These are phyloP conservation scores for Coremacera marginata DNA, from an alignment of 2,888 invertebrate genomes.

Conservation along the genomic window DNA sequence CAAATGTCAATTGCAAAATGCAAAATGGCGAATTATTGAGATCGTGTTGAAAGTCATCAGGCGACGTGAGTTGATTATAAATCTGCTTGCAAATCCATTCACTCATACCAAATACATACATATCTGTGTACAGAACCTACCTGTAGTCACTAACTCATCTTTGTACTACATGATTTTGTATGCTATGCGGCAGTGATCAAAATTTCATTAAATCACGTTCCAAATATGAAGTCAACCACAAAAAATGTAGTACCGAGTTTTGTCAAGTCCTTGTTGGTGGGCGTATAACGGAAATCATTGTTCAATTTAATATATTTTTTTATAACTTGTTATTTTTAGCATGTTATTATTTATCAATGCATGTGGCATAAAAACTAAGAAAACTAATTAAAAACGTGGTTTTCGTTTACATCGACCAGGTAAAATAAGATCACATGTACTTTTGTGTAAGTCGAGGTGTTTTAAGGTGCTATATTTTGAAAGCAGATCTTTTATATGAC, in stretches of 20 bases:
- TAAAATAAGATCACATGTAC: no score
- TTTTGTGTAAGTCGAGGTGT: no score
- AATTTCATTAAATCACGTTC: slow-evolving; percentile 32
- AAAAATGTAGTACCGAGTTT: background rate
- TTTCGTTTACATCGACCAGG: no score
- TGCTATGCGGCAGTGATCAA: slow-evolving; percentile 9
- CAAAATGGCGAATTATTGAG: slow-evolving; percentile 37
- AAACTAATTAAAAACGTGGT: no score
- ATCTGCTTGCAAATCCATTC: slow-evolving; percentile 28
- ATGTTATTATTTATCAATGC: no score
- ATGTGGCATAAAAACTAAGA: no score
- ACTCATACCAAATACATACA: slow-evolving; percentile 16
- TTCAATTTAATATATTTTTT: no score
- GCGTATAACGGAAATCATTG: no score
- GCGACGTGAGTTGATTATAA: slow-evolving; percentile 48
- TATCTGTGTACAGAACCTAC: background rate
- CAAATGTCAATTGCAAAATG: slow-evolving; percentile 38
- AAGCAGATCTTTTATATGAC: no score
- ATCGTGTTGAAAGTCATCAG: slow-evolving; percentile 34
- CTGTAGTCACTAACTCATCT: background rate
- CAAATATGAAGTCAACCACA: slow-evolving; percentile 13
- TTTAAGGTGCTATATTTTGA: no score
- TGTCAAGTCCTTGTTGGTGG: no score
- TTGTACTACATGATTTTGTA: background rate
- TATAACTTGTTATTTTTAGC: no score